These are phyloP conservation scores for Carassius carassius DNA, from an alignment of 2,113 vertebrate species.

Conservation along the genomic window DNA sequence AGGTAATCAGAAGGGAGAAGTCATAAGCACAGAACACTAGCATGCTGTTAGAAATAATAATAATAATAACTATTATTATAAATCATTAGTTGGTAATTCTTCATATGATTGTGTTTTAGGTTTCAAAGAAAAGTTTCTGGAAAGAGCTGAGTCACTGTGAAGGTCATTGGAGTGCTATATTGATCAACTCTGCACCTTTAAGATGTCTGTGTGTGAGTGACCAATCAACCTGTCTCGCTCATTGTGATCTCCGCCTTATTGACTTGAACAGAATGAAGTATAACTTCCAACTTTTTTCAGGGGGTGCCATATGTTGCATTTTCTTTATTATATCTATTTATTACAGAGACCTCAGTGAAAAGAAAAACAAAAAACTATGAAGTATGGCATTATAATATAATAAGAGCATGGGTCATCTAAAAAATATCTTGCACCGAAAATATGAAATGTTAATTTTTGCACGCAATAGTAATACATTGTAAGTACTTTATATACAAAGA, in stretches of 20 bases:
- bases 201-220: constrained; percentile 35
- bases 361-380: constrained; percentile 58
- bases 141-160: constrained; percentile 51
- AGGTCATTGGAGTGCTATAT: constrained; percentile 29
- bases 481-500: not conserved
- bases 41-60: not conserved
- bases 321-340: constrained; percentile 62
- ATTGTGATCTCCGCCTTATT: constrained; percentile 53
- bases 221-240: constrained; percentile 38
- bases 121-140: constrained; percentile 62
- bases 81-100: not conserved
- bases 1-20: constrained; percentile 14
- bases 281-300: constrained; percentile 31
- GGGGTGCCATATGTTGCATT: constrained; percentile 47
- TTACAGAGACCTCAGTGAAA: constrained; percentile 45
- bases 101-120: constrained; percentile 54
- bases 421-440: constrained; percentile 72
- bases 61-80: not conserved
- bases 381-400: constrained; percentile 58
- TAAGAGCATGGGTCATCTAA: constrained; percentile 58
- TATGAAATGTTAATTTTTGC: constrained; percentile 49
- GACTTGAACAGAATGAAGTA: constrained; percentile 56
- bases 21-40: not conserved
- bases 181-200: constrained; percentile 48
- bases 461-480: constrained; percentile 17